Conservation (phyloP, 2,113 vertebrate genomes). For the Smithornis capensis region DNA sequence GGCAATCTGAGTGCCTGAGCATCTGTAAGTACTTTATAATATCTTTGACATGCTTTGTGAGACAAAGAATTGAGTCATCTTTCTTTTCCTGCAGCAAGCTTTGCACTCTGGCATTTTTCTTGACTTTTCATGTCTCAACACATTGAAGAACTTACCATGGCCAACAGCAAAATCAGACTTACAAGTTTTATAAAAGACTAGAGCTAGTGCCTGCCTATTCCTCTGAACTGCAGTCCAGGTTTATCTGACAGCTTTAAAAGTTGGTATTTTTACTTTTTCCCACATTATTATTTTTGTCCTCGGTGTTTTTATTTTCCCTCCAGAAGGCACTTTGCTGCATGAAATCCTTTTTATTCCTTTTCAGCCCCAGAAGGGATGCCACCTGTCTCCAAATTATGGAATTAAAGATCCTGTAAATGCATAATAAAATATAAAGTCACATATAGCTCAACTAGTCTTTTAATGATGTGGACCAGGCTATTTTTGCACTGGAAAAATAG, state of each 20-base stretch:
- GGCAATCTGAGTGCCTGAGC: slow-evolving; percentile 38
- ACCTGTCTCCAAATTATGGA: neutral
- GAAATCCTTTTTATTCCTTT: neutral
- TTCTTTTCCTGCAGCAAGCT: slow-evolving; percentile 46
- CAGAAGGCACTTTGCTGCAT: neutral
- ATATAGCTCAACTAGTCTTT: neutral
- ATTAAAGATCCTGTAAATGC: neutral
- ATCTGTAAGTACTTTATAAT: slow-evolving; percentile 44
- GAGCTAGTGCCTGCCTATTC: neutral
- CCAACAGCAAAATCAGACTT: slow-evolving; percentile 40
- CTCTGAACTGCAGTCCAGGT: neutral
- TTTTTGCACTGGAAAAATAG: neutral
- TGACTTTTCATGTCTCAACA: slow-evolving; percentile 49
- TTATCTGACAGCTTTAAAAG: neutral
- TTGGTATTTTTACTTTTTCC: neutral
- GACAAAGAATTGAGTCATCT: slow-evolving; percentile 37
- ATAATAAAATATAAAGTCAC: neutral
- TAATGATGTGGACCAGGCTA: neutral
- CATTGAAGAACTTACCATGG: slow-evolving; percentile 44
- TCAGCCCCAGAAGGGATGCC: neutral
- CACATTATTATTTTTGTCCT: neutral
- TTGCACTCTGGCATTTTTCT: slow-evolving; percentile 54
- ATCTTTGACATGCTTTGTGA: slow-evolving; percentile 43
- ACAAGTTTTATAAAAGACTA: slow-evolving; percentile 29
- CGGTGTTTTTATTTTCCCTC: neutral